Base-by-base conservation (phyloP, 2,113 vertebrate species). In the Burhinus oedicnemus region DNA sequence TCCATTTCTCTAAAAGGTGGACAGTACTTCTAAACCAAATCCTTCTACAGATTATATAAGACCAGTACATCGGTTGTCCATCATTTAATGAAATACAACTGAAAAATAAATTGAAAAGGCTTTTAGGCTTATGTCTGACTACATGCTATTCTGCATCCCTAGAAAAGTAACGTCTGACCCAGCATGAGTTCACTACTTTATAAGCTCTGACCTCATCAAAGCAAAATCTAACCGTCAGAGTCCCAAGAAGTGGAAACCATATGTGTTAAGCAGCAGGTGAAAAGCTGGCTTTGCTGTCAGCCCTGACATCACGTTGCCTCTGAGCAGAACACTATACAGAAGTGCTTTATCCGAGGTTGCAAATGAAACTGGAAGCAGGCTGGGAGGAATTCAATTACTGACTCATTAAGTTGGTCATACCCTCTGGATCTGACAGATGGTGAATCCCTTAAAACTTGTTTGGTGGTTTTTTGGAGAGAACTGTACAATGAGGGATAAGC, bases 11-110 rank as follows among this genome's bases (percentile, higher is more conserved):
- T 91, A 87, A 95, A 75, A 92, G 86, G 60, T 61, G 25, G 45
- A 29, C 25, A 58, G 32, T 21, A 55, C 57, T 91, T 88, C 70
- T 91, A 83, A 96, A 92, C 16, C 30, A 97, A 95, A 93, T 95
- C 68, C 57, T 70, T 74, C 79, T 52, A 36, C 1, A 2, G 72
- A 64, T 92, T 89, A 90, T 52, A 1, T 71, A 78, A 94, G 8
- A 81, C 26, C 9, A 20, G 80, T 36, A 57, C 18, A 84, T 60
- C 64, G 64, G 60, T 51, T 91, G 52, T 68, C 69, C 45, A 54
- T 90, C 18, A 68, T 83, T 87, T 81, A 89, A 83, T 89, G 60
- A 83, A 89, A 83, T 80, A 92, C 69, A 87, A 47, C 19, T 0
- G 0, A 81, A 91, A 94, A 94, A 83, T 77, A 77, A 83, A 87